Evolutionary conservation across 2,113 vertebrate species (phyloP), one percentile per base, ranked within the genome.

Genomic region (Alligator mississippiensis): DNA sequence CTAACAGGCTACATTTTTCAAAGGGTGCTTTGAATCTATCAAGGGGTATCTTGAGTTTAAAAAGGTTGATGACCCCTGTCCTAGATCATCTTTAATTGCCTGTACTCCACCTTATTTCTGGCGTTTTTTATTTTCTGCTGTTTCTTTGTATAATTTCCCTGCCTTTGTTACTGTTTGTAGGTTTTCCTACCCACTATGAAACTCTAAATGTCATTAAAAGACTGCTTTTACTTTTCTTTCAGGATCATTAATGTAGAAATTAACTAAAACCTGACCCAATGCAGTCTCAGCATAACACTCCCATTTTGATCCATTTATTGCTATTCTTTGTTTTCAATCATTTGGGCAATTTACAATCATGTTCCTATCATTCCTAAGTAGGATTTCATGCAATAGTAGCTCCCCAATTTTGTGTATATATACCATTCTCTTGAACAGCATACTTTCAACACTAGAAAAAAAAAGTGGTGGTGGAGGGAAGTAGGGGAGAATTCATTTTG

Each of bases 271-370:
- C 55, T 72, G 18, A 72, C 79, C 34, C 25, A 1, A 47, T 5
- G 9, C 30, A 22, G 30, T 22, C 38, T 81, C 86, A 78, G 55
- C 82, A 88, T 84, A 89, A 9, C 34, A 88, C 80, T 60, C 74
- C 17, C 80, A 85, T 34, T 81, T 58, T 38, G 34, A 38, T 38
- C 28, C 82, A 76, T 18, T 76, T 38, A 38, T 4, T 82, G 82
- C 77, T 76, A 66, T 61, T 81, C 24, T 83, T 90, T 84, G 68
- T 72, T 58, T 78, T 90, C 30, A 47, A 47, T 34, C 74, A 27
- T 60, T 94, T 85, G 81, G 22, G 63, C 10, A 88, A 94, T 87
- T 10, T 58, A 22, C 91, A 83, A 87, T 77, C 22, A 72, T 91
- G 95, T 95, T 93, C 94, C 47, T 47, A 47, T 47, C 47, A 9